phyloP scores from a whole-genome alignment of 2,113 vertebrate species.

The Hippocampus mohnikei region DNA sequence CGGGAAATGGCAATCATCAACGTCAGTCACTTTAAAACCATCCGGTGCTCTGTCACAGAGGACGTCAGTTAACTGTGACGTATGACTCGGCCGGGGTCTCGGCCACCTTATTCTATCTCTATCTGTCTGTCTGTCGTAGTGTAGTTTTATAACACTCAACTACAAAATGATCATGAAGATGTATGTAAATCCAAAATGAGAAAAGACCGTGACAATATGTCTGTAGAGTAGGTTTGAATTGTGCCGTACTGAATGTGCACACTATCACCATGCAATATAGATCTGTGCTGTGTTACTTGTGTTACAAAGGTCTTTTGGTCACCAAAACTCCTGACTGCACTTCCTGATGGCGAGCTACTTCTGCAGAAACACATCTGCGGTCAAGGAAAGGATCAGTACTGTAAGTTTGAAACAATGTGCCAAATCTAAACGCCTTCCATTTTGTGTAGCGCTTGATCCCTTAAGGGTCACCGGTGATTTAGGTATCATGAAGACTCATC shows the following conservation, averaged over 20 bases:
- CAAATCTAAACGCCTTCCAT: too few relatives aligned
- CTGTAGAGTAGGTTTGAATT: not conserved
- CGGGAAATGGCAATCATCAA: not conserved
- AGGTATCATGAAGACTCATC: too few relatives aligned
- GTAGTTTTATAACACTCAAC: not conserved
- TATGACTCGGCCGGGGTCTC: not conserved
- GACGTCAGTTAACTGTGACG: not conserved
- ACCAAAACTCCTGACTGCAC: slow-evolving; percentile 38
- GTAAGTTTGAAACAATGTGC: not conserved
- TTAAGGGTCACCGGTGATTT: too few relatives aligned
- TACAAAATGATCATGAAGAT: not conserved
- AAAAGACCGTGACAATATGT: not conserved
- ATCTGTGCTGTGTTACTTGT: not conserved
- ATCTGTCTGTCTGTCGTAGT: too few relatives aligned
- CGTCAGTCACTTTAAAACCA: not conserved
- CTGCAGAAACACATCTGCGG: not conserved
- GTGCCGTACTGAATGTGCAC: not conserved
- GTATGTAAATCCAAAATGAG: too few relatives aligned
- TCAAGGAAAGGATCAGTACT: not conserved
- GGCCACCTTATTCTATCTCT: not conserved
- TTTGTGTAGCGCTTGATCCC: too few relatives aligned
- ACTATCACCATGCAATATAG: not conserved
- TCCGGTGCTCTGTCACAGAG: not conserved
- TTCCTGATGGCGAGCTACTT: not conserved
- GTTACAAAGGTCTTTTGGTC: slow-evolving; percentile 11